A percentile compares a stretch with the other conserved stretches of the same genome.
Conservation (phyloP, 2,113 vertebrate species). For the Platysternon megacephalum region DNA sequence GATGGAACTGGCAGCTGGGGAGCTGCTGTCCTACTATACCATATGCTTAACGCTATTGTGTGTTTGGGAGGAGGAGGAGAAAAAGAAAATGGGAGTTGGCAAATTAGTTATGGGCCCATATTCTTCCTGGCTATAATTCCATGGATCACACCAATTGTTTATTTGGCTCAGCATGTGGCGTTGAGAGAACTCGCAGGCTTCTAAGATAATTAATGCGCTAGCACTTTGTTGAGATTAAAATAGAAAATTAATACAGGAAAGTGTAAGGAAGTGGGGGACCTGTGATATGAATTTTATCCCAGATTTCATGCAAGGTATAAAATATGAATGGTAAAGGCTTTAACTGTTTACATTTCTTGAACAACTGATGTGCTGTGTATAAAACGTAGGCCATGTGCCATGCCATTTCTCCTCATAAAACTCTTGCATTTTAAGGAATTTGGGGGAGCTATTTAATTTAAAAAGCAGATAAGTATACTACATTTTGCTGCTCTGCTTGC, state of each 20-base stretch:
- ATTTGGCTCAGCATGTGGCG: neutral
- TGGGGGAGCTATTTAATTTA: neutral
- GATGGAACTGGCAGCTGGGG: neutral
- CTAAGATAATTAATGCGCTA: neutral
- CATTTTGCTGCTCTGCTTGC: neutral
- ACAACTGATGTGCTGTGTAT: neutral
- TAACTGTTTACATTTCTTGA: neutral
- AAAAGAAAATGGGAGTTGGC: neutral
- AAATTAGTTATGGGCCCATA: neutral
- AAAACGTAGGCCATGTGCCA: neutral
- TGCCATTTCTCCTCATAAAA: neutral
- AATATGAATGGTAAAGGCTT: neutral
- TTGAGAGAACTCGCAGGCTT: neutral
- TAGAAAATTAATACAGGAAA: neutral
- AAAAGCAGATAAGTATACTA: neutral
- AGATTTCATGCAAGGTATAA: neutral
- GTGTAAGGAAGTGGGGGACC: neutral
- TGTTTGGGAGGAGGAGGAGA: neutral
- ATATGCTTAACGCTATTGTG: neutral
- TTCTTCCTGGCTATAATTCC: neutral
- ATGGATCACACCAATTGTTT: neutral
- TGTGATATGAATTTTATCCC: neutral
- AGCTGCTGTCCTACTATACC: neutral
- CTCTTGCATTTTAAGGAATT: neutral
- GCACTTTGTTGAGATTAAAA: neutral